These are phyloP conservation scores for Zaprionus nigranus DNA, from an alignment of 1,140 invertebrate species.

Conservation along the genomic window DNA sequence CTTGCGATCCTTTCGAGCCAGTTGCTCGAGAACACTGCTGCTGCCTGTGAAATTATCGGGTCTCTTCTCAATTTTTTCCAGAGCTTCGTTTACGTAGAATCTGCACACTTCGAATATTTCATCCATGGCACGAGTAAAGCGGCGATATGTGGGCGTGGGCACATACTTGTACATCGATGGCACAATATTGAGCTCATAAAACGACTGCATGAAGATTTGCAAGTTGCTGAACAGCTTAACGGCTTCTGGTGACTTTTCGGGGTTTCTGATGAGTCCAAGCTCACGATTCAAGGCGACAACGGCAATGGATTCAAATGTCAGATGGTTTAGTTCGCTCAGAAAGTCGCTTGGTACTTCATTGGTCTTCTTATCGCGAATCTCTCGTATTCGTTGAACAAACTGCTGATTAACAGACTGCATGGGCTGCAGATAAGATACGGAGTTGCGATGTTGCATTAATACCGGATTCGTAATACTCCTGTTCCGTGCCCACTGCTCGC, in stretches of 20 bases:
- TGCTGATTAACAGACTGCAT: constrained; percentile 84
- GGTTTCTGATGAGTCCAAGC: constrained; percentile 65
- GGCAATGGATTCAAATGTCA: constrained; percentile 37
- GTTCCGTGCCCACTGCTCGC: constrained; percentile 42
- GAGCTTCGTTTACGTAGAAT: constrained; percentile 53
- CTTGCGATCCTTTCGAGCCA: constrained; percentile 86
- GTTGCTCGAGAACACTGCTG: constrained; percentile 86
- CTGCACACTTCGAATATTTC: constrained; percentile 37
- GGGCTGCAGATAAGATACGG: constrained; percentile 43
- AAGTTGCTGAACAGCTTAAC: constrained; percentile 26
- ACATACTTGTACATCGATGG: constrained; percentile 86
- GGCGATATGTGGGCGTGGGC: constrained; percentile 85
- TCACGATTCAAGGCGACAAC: constrained; percentile 38
- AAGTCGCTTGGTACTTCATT: constrained; percentile 38
- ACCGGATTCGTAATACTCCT: constrained; percentile 51
- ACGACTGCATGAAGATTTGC: constrained; percentile 10
- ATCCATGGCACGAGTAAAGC: constrained; percentile 85
- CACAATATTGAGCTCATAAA: constrained; percentile 86
- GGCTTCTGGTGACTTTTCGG: constrained; percentile 83
- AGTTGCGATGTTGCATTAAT: constrained; percentile 59
- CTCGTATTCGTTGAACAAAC: constrained; percentile 88
- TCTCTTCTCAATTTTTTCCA: constrained; percentile 42
- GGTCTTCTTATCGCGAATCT: constrained; percentile 51
- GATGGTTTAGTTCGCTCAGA: constrained; percentile 26
- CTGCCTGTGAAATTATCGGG: neutral